These are phyloP conservation scores for Meloidogyne floridensis DNA, from an alignment of 1,140 invertebrate genomes.

Conservation along the genomic window DNA sequence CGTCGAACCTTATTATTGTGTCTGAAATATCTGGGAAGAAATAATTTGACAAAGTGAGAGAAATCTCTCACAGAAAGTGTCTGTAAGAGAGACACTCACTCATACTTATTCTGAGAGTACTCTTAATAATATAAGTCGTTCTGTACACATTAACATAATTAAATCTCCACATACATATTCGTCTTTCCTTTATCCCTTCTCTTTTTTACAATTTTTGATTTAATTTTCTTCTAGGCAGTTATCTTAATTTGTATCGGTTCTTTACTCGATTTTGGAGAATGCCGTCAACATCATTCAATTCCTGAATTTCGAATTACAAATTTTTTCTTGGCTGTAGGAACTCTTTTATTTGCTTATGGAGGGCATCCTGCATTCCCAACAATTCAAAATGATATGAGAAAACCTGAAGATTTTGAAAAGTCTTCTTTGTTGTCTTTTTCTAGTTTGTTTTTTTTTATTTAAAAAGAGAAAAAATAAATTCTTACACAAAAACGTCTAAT, in stretches of 20 bases:
- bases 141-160: too few relatives aligned
- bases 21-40: too few relatives aligned
- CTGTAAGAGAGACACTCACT: too few relatives aligned
- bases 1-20: too few relatives aligned
- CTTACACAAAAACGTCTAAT: too few relatives aligned
- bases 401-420: slow-evolving; percentile 66
- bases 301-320: slow-evolving; percentile 66
- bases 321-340: slow-evolving; percentile 67
- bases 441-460: slow-evolving; percentile 52
- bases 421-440: slow-evolving; percentile 66
- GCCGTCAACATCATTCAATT: slow-evolving; percentile 39
- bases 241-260: slow-evolving; percentile 58
- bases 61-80: too few relatives aligned
- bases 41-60: too few relatives aligned
- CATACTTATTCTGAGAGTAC: too few relatives aligned
- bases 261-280: slow-evolving; percentile 43
- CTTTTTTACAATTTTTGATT: too few relatives aligned
- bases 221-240: slow-evolving; percentile 42
- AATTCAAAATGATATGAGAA: slow-evolving; percentile 69
- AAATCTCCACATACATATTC: too few relatives aligned
- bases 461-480: background rate
- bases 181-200: too few relatives aligned
- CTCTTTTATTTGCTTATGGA: slow-evolving; percentile 67
- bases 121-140: too few relatives aligned
- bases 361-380: slow-evolving; percentile 69